These are phyloP conservation scores for Hypothenemus hampei DNA, from an alignment of 1,140 invertebrate genomes.

Conservation along the genomic window DNA sequence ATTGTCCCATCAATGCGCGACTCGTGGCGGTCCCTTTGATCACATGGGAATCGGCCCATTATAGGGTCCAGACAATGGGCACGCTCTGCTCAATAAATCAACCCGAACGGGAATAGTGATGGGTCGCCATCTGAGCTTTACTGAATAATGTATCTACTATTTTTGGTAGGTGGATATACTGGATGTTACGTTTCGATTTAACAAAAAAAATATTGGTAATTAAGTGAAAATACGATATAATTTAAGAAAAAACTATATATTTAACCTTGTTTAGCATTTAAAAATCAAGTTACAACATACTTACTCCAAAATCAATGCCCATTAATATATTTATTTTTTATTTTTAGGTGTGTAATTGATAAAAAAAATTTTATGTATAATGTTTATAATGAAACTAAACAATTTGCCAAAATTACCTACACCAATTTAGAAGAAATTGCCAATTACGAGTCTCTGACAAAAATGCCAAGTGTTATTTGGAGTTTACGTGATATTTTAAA, in stretches of 20 bases:
- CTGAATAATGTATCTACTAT: slow-evolving; percentile 22
- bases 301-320: neutral
- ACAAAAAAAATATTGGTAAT: neutral
- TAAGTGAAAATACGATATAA: too few relatives aligned
- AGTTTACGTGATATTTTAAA: too few relatives aligned
- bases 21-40: slow-evolving; percentile 15
- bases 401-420: too few relatives aligned
- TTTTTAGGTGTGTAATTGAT: too few relatives aligned
- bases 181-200: slow-evolving; percentile 1
- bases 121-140: slow-evolving; percentile 14
- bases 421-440: too few relatives aligned
- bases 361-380: too few relatives aligned
- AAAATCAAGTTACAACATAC: neutral
- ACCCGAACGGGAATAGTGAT: slow-evolving; percentile 11
- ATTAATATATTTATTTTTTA: too few relatives aligned
- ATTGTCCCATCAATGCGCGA: slow-evolving; percentile 18
- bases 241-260: too few relatives aligned
- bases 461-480: too few relatives aligned
- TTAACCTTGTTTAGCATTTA: too few relatives aligned
- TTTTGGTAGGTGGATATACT: slow-evolving; percentile 13
- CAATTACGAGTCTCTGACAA: too few relatives aligned
- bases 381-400: too few relatives aligned
- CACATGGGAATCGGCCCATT: slow-evolving; percentile 19
- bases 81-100: slow-evolving; percentile 20
- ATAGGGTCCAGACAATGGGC: slow-evolving; percentile 19